These are phyloP conservation scores for Knipowitschia caucasica DNA, from an alignment of 2,797 vertebrate species.

Conservation along the genomic window DNA sequence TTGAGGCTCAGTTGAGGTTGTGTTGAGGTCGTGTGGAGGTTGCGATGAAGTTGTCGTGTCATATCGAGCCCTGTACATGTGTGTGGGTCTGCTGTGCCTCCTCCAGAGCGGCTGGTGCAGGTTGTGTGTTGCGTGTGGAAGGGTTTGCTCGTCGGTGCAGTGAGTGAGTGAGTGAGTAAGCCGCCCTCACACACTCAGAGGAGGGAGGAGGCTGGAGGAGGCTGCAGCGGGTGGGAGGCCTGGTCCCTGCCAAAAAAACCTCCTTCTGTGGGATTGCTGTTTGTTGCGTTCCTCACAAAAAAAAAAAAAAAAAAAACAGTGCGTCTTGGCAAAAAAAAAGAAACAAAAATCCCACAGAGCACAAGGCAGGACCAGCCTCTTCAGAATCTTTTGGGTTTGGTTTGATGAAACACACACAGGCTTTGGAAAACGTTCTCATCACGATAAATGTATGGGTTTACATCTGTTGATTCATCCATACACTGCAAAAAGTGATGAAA, in stretches of 20 bases:
- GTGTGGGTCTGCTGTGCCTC: constrained; percentile 40
- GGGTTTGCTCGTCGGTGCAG: constrained; percentile 65
- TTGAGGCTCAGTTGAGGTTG: too few relatives aligned
- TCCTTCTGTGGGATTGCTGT: constrained; percentile 79
- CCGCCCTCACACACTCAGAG: constrained; percentile 82
- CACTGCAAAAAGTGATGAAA: too few relatives aligned
- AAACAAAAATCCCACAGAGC: too few relatives aligned
- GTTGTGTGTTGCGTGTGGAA: constrained; percentile 66
- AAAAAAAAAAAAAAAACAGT: too few relatives aligned
- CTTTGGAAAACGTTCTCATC: constrained; percentile 38
- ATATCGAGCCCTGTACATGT: constrained; percentile 16
- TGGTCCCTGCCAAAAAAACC: constrained; percentile 72
- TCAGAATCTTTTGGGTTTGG: constrained; percentile 32
- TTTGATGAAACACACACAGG: constrained; percentile 32
- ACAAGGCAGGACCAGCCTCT: constrained; percentile 51
- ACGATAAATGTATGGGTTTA: constrained; percentile 24
- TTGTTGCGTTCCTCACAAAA: constrained; percentile 71
- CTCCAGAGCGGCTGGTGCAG: constrained; percentile 68
- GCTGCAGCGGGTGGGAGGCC: constrained; percentile 76
- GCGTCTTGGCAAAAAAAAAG: constrained; percentile 61
- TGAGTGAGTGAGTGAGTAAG: constrained; percentile 78
- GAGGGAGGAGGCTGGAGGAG: constrained; percentile 82
- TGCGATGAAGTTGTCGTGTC: not conserved
- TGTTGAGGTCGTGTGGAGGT: too few relatives aligned
- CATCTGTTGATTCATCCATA: not conserved